A percentile compares a stretch with the other conserved stretches of the same genome.
phyloP scores from a whole-genome alignment of 2,113 vertebrate species.

The Microtus oregoni region DNA sequence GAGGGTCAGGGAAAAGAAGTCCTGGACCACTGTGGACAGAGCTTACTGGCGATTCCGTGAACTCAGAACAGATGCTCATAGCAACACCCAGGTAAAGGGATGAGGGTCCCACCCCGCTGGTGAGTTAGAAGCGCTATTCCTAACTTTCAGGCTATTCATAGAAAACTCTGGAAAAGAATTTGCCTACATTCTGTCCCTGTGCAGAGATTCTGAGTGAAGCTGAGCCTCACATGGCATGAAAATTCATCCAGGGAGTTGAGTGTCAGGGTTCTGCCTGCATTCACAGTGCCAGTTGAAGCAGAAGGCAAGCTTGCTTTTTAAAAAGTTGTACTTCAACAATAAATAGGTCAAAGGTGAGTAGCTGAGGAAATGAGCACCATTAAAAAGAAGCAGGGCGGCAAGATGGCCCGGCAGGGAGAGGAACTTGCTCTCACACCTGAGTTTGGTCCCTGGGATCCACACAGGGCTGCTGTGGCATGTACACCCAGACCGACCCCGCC shows the following conservation, averaged over 20 bases:
- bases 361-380: neutral
- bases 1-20: neutral
- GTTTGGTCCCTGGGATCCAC: neutral
- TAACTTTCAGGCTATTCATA: neutral
- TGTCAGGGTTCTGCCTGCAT: neutral
- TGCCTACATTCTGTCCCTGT: neutral
- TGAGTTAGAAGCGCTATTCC: neutral
- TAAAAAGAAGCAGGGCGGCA: neutral
- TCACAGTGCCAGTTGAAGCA: neutral
- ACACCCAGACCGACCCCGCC: neutral
- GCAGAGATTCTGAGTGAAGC: neutral
- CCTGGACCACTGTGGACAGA: neutral
- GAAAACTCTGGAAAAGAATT: neutral
- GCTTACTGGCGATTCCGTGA: neutral
- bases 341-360: too few species aligned
- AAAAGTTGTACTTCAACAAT: neutral
- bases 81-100: neutral
- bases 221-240: neutral
- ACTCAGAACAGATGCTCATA: neutral
- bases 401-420: neutral
- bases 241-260: neutral
- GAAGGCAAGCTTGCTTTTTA: neutral
- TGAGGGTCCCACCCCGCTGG: neutral
- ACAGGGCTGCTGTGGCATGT: neutral
- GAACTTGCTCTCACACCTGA: neutral